Conservation (phyloP, 1,140 invertebrate species). For the Drosophila truncata region DNA sequence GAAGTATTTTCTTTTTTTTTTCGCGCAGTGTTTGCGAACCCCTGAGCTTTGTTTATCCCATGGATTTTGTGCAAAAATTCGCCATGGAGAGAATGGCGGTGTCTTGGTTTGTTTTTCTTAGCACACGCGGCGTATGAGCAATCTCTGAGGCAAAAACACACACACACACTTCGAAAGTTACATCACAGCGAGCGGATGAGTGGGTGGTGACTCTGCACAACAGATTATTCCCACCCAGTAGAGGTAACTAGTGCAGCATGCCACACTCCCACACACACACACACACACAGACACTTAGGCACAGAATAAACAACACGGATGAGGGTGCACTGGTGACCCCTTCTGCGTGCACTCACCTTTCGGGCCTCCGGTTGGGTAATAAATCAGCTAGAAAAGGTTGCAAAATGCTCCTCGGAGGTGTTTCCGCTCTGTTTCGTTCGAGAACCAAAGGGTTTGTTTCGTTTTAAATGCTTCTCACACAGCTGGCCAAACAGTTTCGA, state of each 20-base stretch:
- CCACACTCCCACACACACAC: conserved; percentile 13
- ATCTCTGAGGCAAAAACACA: conserved; percentile 34
- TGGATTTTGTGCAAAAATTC: conserved; percentile 32
- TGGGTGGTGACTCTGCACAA: conserved; percentile 22
- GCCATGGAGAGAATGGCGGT: background rate
- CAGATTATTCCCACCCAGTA: conserved; percentile 44
- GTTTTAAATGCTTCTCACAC: conserved; percentile 59
- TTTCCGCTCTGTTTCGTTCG: conserved; percentile 27
- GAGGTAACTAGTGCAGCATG: conserved; percentile 37
- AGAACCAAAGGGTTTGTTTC: conserved; percentile 54
- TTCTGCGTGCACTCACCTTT: conserved; percentile 74
- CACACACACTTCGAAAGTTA: conserved; percentile 48
- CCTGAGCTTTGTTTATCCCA: conserved; percentile 43
- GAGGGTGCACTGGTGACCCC: conserved; percentile 25
- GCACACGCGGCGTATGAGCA: conserved; percentile 75
- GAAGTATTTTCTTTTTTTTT: conserved; percentile 10
- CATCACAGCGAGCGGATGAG: conserved; percentile 53
- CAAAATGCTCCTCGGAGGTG: conserved; percentile 26
- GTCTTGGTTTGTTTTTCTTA: conserved; percentile 62
- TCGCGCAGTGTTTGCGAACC: conserved; percentile 2
- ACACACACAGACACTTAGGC: background rate
- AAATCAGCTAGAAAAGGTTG: conserved; percentile 37
- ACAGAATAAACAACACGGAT: conserved; percentile 8
- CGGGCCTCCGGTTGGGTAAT: conserved; percentile 40
- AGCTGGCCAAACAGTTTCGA: conserved; percentile 34